These are phyloP conservation scores for Muscina levida DNA, from an alignment of 2,888 invertebrate genomes.

Conservation along the genomic window DNA sequence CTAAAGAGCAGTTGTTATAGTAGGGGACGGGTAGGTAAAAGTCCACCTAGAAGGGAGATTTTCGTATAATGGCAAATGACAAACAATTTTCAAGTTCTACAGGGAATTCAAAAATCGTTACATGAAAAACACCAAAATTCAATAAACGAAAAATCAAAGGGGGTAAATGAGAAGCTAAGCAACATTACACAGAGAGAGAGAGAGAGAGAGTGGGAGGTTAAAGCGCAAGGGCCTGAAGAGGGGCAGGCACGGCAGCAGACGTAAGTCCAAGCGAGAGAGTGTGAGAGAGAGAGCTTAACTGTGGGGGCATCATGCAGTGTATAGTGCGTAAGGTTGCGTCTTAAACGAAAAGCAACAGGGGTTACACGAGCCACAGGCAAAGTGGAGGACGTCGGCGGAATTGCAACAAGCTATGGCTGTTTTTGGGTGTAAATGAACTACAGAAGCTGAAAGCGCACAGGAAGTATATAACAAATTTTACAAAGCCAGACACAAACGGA, in stretches of 20 bases:
- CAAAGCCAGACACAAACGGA: constrained; percentile 58
- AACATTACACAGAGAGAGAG: not conserved
- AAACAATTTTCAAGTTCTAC: constrained; percentile 1
- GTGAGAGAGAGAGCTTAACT: not conserved
- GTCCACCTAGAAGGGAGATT: constrained; percentile 3
- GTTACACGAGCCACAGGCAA: not conserved
- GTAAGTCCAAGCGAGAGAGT: not conserved
- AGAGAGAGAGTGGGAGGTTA: not conserved
- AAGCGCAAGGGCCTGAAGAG: constrained; percentile 1
- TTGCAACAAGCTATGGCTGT: not conserved
- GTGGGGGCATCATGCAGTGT: constrained; percentile 8
- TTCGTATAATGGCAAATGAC: constrained; percentile 10
- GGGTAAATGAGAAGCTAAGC: not conserved
- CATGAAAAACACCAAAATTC: constrained; percentile 37
- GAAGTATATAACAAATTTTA: constrained; percentile 12
- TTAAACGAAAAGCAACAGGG: constrained; percentile 50
- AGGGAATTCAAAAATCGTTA: constrained; percentile 21
- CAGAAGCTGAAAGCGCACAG: not conserved
- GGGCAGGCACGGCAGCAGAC: not conserved
- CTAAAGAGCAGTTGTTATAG: constrained; percentile 21
- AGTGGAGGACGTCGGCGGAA: not conserved
- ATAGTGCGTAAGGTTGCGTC: constrained; percentile 64
- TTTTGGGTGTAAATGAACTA: not conserved
- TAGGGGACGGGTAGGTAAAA: constrained; percentile 15
- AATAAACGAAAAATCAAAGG: constrained; percentile 25